Evolutionary conservation across 1,140 invertebrate species (phyloP), one percentile per base, ranked within the genome.

Genomic region (Nixonia krombeini): DNA sequence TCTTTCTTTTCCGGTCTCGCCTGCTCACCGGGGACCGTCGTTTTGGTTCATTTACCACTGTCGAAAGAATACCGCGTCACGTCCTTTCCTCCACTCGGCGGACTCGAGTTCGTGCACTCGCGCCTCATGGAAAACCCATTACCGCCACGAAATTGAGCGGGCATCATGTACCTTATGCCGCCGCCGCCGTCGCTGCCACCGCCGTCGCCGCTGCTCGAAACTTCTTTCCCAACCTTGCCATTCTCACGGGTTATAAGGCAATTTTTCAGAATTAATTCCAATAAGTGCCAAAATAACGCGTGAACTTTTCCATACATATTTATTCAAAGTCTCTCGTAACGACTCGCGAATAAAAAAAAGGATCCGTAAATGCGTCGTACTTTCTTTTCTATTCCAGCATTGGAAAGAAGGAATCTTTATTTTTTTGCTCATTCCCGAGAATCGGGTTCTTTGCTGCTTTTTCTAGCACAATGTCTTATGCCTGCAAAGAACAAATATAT

Each of bases 11-110:
- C 13, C 17, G 35, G 8, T 33, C 18, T 7, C 26, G 1, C 33
- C 16, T 47, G 41, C 42, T 47, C 33, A 26, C 37, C 15, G 16
- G 28, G 4, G 16, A 28, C 38, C 21, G n/a, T 35, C 57, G 57
- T 53, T 70, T 53, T 61, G 41, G 56, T 65, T 57, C 61, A 70
- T 62, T 65, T 70, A 57, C 46, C 23, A 61, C 47, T 52, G 45
- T 40, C 41, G 45, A 61, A 61, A 61, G 65, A 68, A 62, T 62
- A 68, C 65, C 65, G 56, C 51, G 64, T 57, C 41, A 57, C 66
- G 58, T 38, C 45, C 40, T 70, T 70, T 52, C 51, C 62, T 56
- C 56, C 56, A 61, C 46, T 61, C 28, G 31, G 26, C 25, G 44
- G 46, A 35, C 47, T 45, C 35, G 47, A 46, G 38, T 26, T 58